Evolutionary conservation across 2,113 vertebrate genomes (phyloP), one percentile per base, ranked within the genome.

Genomic region (Melanerpes formicivorus): DNA sequence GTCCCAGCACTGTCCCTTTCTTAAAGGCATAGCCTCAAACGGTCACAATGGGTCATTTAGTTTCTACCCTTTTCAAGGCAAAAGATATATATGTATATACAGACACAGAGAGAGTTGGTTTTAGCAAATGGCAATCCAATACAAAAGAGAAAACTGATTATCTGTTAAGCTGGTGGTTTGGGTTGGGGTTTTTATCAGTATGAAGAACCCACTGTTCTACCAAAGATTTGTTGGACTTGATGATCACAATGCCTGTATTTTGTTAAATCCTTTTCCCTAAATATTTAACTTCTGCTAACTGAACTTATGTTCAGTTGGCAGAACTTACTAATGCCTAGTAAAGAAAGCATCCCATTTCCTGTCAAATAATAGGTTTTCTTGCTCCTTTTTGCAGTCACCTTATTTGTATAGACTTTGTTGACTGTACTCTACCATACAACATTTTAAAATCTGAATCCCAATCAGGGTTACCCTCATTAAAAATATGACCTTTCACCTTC

Each of bases 401-500:
- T 72, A 64, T 90, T 83, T 25, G 66, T 44, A 60, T 44, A 50
- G 62, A 87, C 72, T 90, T 64, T 67, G 74, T 94, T 90, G 89
- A 96, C 91, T 60, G 44, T 48, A 85, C 65, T 65, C 55, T 71
- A 69, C 46, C 23, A 84, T 19, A 50, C 13, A 84, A 84, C 59
- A 90, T 89, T 90, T 85, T 96, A 70, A 80, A 90, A 84, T 75
- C 70, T 71, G 76, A 78, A 88, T 84, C 75, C 90, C 87, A 94
- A 66, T 95, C 95, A 80, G 67, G 86, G 70, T 56, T 65, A 81
- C 70, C 83, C 93, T 97, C 94, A 97, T 97, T 97, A 97, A 97
- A 97, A 94, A 90, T 63, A 93, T 94, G 89, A 95, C 95, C 96
- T 96, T 94, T 96, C 97, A 97, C 94, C 95, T 94, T 91, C 80